phyloP scores from a whole-genome alignment of 2,888 invertebrate species.

The Antitype chi region DNA sequence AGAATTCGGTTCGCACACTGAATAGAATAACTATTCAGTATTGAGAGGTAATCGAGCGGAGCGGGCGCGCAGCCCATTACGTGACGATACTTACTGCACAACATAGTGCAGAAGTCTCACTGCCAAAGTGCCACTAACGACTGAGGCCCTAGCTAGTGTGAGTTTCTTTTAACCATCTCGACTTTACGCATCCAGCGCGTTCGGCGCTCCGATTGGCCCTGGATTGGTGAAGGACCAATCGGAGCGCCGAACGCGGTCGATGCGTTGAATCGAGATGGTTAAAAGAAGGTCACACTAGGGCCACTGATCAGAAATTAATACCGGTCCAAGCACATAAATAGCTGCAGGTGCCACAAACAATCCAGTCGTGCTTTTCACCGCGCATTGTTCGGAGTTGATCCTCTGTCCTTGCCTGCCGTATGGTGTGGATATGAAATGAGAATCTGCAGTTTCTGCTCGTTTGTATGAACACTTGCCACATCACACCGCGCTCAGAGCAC shows the following conservation, averaged over 20 bases:
- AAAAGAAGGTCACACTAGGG: no score
- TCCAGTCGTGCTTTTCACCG: neutral
- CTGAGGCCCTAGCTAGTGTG: no score
- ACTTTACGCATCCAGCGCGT: no score
- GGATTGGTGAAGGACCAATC: no score
- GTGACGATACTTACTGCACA: neutral
- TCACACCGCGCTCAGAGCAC: slow-evolving; percentile 10
- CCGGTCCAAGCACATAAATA: neutral
- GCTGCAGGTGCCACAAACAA: neutral
- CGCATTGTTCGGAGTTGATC: neutral
- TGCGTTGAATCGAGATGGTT: no score
- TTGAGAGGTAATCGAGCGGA: slow-evolving; percentile 53
- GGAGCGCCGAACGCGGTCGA: no score
- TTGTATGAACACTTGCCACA: neutral
- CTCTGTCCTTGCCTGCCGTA: neutral
- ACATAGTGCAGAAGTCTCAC: slow-evolving; percentile 23
- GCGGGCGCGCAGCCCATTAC: slow-evolving; percentile 6
- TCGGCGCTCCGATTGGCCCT: no score
- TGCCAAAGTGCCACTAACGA: neutral
- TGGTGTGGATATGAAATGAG: slow-evolving; percentile 10
- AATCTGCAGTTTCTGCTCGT: slow-evolving; percentile 2
- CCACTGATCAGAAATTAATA: neutral
- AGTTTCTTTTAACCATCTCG: no score
- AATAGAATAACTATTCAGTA: slow-evolving; percentile 44
- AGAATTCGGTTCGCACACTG: slow-evolving; percentile 25